Percentiles rank a stretch among this genome's conserved stretches.
phyloP scores from a whole-genome alignment of 2,888 invertebrate genomes.

The Orchesellides sinensis region DNA sequence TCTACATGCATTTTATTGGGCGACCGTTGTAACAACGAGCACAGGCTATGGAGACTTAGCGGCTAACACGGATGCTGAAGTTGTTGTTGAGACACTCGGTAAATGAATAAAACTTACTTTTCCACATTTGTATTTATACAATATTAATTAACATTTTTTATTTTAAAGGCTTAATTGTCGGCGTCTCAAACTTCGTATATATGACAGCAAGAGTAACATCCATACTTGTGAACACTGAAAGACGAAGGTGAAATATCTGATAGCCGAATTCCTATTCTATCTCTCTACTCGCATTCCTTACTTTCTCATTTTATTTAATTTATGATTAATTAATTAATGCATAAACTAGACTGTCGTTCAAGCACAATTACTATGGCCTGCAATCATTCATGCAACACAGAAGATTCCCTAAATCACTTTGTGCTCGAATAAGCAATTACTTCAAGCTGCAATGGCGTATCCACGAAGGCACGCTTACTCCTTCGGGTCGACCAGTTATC shows the following conservation, averaged over 20 bases:
- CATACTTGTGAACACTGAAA: slow-evolving; percentile 68
- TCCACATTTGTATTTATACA: too few species aligned
- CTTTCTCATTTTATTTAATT: neutral
- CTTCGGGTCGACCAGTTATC: slow-evolving; percentile 62
- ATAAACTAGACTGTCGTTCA: slow-evolving; percentile 62
- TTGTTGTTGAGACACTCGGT: slow-evolving; percentile 49
- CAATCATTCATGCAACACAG: slow-evolving; percentile 66
- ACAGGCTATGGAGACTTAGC: slow-evolving; percentile 69
- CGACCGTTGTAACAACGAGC: slow-evolving; percentile 61
- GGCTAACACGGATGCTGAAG: slow-evolving; percentile 38
- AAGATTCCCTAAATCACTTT: slow-evolving; percentile 64
- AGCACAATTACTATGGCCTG: slow-evolving; percentile 69
- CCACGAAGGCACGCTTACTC: slow-evolving; percentile 70
- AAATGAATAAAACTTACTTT: too few species aligned
- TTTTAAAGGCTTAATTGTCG: slow-evolving; percentile 51
- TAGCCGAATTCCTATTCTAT: neutral
- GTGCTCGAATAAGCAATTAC: slow-evolving; percentile 56
- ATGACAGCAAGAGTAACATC: slow-evolving; percentile 68
- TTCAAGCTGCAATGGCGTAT: slow-evolving; percentile 70
- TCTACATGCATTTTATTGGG: slow-evolving; percentile 65
- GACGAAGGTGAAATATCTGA: slow-evolving; percentile 52
- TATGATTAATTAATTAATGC: neutral
- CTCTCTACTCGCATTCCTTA: too few species aligned
- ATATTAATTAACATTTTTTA: neutral
- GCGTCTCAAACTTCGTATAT: slow-evolving; percentile 56